Evolutionary conservation across 2,888 invertebrate species (phyloP).

Genomic region (Keiferia lycopersicella): DNA sequence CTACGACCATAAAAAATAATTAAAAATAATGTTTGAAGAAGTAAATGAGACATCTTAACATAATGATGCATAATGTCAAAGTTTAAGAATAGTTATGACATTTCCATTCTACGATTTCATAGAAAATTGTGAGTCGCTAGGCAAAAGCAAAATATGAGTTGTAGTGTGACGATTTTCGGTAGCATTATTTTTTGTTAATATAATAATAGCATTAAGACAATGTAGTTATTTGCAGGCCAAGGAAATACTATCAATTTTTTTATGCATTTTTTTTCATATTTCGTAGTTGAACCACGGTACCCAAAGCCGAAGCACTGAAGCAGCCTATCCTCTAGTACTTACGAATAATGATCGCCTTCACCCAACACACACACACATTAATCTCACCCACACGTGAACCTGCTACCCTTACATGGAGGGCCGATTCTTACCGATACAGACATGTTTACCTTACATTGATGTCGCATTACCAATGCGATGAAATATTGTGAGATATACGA

Average conservation of each 20-base stretch:
- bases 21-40: too few species aligned
- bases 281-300: slow-evolving; percentile 33
- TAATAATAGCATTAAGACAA: too few species aligned
- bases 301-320: slow-evolving; percentile 42
- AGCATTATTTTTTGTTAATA: too few species aligned
- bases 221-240: too few species aligned
- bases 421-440: slow-evolving; percentile 20
- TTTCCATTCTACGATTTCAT: too few species aligned
- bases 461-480: slow-evolving; percentile 37
- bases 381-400: slow-evolving; percentile 33
- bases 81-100: too few species aligned
- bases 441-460: slow-evolving; percentile 34
- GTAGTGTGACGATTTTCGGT: too few species aligned
- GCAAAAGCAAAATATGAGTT: too few species aligned
- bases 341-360: slow-evolving; percentile 67
- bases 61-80: too few species aligned
- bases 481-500: slow-evolving; percentile 27
- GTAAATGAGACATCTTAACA: too few species aligned
- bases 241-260: neutral
- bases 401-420: slow-evolving; percentile 17
- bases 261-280: neutral
- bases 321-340: slow-evolving; percentile 72
- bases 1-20: too few species aligned
- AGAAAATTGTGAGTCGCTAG: too few species aligned
- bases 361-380: slow-evolving; percentile 36